Base-by-base conservation (phyloP, 2,113 vertebrate genomes). In the Lycocorax pyrrhopterus region DNA sequence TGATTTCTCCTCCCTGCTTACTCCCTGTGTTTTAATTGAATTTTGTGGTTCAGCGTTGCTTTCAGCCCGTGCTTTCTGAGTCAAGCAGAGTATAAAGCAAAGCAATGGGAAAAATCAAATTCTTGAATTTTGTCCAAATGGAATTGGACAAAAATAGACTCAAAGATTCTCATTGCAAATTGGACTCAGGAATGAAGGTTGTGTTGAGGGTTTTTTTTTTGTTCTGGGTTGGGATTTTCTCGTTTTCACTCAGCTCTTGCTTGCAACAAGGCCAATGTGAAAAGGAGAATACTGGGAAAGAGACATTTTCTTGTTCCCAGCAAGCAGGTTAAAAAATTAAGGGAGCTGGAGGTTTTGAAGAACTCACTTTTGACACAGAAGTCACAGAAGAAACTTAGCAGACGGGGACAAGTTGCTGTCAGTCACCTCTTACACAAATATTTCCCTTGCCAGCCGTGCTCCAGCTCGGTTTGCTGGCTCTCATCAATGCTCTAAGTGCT, bases 81-180 rank as follows among this genome's bases (percentile, higher is more conserved):
- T 97, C 97, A 97, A 95, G 96, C 88, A 77, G 94, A 97, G 96
- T 96, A 97, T 91, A 97, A 97, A 98, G 91, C 68, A 91, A 97
- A 98, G 97, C 97, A 98, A 96, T 97, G 97, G 97, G 94, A 87
- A 93, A 94, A 96, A 90, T 97, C 97, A 98, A 98, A 98, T 98
- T 98, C 98, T 98, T 98, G 98, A 98, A 95, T 98, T 97, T 97
- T 97, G 97, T 98, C 98, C 98, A 98, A 97, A 97, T 98, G 95
- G 96, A 97, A 97, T 96, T 98, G 93, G 97, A 98, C 94, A 66
- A 98, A 98, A 98, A 98, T 98, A 98, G 98, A 97, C 91, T 92
- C 96, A 91, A 94, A 98, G 97, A 98, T 98, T 98, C 97, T 97
- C 98, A 98, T 85, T 98, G 98, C 97, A 97, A 98, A 97, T 96